Conservation (phyloP, 2,797 vertebrate genomes). For the Scolopax bukidnonensis region DNA sequence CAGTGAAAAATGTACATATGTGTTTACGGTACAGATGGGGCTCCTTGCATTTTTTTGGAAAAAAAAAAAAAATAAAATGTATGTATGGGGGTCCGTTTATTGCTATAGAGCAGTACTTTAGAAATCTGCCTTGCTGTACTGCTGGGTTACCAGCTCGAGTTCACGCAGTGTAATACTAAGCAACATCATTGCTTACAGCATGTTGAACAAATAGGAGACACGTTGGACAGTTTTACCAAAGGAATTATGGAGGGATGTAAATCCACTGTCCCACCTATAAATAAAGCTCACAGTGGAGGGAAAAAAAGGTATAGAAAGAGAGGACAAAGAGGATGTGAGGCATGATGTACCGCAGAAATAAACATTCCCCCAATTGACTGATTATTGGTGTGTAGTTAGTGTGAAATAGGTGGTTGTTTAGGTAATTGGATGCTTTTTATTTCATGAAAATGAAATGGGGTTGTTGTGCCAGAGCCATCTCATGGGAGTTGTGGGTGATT, state of each 20-base stretch:
- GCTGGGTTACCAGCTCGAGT: neutral
- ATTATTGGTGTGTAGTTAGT: conserved; percentile 72
- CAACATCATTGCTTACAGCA: neutral
- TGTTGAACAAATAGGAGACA: neutral
- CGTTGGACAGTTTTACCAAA: neutral
- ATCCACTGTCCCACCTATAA: neutral
- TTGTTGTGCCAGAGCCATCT: conserved; percentile 54
- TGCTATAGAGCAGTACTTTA: neutral
- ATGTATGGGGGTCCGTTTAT: neutral
- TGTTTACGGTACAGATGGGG: conserved; percentile 7
- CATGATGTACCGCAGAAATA: neutral
- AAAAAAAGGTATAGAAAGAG: neutral
- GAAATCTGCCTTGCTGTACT: neutral
- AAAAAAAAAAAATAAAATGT: neutral
- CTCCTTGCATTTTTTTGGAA: neutral
- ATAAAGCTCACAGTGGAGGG: neutral
- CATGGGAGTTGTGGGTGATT: conserved; percentile 64
- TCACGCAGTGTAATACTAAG: neutral
- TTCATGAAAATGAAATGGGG: conserved; percentile 62
- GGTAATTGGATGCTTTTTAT: conserved; percentile 73
- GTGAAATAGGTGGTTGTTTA: conserved; percentile 71
- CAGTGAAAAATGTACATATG: conserved; percentile 3
- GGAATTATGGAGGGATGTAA: neutral
- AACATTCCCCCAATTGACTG: conserved; percentile 49
- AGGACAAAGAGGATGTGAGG: conserved; percentile 34